phyloP scores from a whole-genome alignment of 2,113 vertebrate species.

The Strigops habroptila region DNA sequence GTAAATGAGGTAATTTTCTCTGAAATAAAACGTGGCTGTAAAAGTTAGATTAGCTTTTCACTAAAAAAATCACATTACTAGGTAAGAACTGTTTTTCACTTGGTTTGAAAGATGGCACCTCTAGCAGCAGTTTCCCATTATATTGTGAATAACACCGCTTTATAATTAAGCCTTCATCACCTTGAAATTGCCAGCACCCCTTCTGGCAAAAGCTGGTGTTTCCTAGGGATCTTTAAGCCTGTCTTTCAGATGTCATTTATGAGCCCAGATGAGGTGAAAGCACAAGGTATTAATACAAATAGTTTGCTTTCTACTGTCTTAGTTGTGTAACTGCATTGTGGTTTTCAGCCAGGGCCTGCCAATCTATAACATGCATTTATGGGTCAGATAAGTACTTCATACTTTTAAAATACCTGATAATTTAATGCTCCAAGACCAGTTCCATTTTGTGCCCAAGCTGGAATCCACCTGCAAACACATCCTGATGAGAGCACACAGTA shows the following conservation, averaged over 20 bases:
- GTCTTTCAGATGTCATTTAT: background rate
- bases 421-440: background rate
- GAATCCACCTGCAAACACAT: background rate
- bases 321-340: background rate
- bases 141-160: background rate
- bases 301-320: background rate
- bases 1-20: background rate
- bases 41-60: background rate
- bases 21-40: background rate
- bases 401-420: background rate
- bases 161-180: background rate
- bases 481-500: rapidly evolving
- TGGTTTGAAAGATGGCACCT: background rate
- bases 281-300: background rate
- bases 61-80: background rate
- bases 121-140: background rate
- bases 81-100: background rate
- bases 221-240: background rate
- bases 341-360: background rate
- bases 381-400: background rate
- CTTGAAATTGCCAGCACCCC: background rate
- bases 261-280: background rate
- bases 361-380: background rate
- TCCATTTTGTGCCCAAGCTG: background rate
- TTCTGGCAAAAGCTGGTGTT: background rate